Evolutionary conservation across 2,113 vertebrate species (phyloP), one percentile per base, ranked within the genome.

Genomic region (Pongo pygmaeus): DNA sequence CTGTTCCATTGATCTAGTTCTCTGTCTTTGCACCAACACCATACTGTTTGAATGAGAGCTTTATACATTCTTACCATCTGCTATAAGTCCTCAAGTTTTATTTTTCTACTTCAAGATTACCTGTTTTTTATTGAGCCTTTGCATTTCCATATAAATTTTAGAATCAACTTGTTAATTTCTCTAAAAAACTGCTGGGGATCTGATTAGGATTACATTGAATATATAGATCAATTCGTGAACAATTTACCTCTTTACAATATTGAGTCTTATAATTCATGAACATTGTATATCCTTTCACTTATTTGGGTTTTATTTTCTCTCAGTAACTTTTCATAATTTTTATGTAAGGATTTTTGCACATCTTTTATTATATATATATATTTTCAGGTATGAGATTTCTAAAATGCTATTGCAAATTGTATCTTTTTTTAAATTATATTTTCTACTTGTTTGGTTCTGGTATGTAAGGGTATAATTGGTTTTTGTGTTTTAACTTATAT

Each of bases 211-310:
- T 48, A 35, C 6, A 59, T 14, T 72, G 40, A 79, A 38, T 85
- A 78, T 48, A 79, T 48, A 50, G 32, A 59, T 27, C 32, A 78
- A 11, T 40, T 78, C n/a, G 6, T 70, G 8, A 50, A 40, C 17
- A 91, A 40, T 59, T 57, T 35, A 64, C 14, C 61, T 86, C 25
- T 78, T 79, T 91, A 69, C 59, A 38, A 48, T 59, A 75, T 4
- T 30, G 17, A 84, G 48, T 55, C n/a, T 92, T 92, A 48, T 6
- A 79, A 59, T 91, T 59, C 61, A 79, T 70, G 61, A 59, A 59
- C 52, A 95, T 72, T 95, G 75, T 79, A 43, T 85, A 91, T 35
- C 14, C 11, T 8, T 48, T 20, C 74, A 80, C 90, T 94, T 95
- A 59, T 70, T 80, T 91, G 61, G 4, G 38, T 46, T 86, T 95